Base-by-base conservation (phyloP, 2,113 vertebrate genomes). In the Rhinopomastus cyanomelas region DNA sequence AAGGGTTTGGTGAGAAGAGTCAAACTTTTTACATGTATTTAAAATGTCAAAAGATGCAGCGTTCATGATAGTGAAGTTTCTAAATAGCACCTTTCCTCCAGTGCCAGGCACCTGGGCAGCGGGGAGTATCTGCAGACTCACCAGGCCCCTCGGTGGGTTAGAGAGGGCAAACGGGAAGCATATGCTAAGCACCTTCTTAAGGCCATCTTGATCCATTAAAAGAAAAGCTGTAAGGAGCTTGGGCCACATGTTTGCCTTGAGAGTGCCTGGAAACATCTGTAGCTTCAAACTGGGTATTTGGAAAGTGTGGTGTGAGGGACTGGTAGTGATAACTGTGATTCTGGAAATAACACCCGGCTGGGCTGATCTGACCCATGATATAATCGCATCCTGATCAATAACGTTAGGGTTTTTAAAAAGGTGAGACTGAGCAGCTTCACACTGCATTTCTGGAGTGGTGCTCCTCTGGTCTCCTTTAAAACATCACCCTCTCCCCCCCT, bases 181-280 rank as follows among this genome's bases (percentile, higher is more conserved):
- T 3, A 60, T 82, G 89, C 29, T 79, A 15, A 76, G 88, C 14
- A 42, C 29, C 51, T 83, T 42, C 64, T 36, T 59, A 30, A 76
- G 46, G 68, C 19, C 74, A 66, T 78, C 89, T 73, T 87, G 84
- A 81, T 77, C 61, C 5, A 3, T 57, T 66, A 88, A 79, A 77
- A 23, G 23, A 86, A 91, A 88, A 84, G 34, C 52, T 78, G 68
- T 37, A 78, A 94, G 53, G 52, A 76, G 30, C 26, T 73, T 59
- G 20, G 53, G 71, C 81, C 90, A 94, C 68, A 53, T 91, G 77
- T 88, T 78, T 72, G 46, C 55, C 39, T 85, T 55, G 30, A 66
- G 72, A 92, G 59, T 3, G 36, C 51, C 64, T 79, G 75, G 78
- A 95, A 93, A 92, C 74, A 89, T 27, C 39, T 85, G 74, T 61